Base-by-base conservation (phyloP, 2,888 invertebrate species). In the Eupithecia subumbrata region DNA sequence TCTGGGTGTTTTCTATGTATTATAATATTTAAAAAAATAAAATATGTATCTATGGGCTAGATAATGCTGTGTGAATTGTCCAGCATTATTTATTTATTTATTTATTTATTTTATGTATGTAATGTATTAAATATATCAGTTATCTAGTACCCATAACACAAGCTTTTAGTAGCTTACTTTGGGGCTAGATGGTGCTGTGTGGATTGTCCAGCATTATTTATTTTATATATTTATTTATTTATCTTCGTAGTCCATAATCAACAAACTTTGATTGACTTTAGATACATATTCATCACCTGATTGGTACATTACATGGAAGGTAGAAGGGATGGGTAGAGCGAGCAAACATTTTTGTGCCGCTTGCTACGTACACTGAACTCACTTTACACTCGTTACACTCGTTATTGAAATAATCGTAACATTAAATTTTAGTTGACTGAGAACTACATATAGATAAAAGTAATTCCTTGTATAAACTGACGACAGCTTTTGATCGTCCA, bases 181-280 rank as follows among this genome's bases (percentile, higher is more conserved):
- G n/a, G n/a, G n/a, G n/a, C n/a, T n/a, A n/a, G n/a, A n/a, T n/a
- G n/a, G n/a, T n/a, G n/a, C n/a, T n/a, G n/a, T n/a, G n/a, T n/a
- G n/a, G n/a, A n/a, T n/a, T n/a, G n/a, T n/a, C n/a, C n/a, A n/a
- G n/a, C n/a, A n/a, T n/a, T n/a, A n/a, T n/a, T n/a, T n/a, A n/a
- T n/a, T n/a, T n/a, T n/a, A n/a, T n/a, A n/a, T n/a, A n/a, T n/a
- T n/a, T n/a, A n/a, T n/a, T n/a, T n/a, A n/a, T n/a, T 43, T 67
- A 43, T 67, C 22, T 12, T 4, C 9, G 40, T 67, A 67, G 43
- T 67, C 67, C 67, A 67, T 67, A 67, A 43, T 67, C 67, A 67
- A 67, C 14, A 8, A 67, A 25, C 67, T 43, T 43, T 22, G n/a
- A 67, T 1, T 14, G 67, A 22, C 11, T 25, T 34, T 1, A 52